These are phyloP conservation scores for Cyrtonyx montezumae DNA, from an alignment of 2,113 vertebrate species.

Conservation along the genomic window DNA sequence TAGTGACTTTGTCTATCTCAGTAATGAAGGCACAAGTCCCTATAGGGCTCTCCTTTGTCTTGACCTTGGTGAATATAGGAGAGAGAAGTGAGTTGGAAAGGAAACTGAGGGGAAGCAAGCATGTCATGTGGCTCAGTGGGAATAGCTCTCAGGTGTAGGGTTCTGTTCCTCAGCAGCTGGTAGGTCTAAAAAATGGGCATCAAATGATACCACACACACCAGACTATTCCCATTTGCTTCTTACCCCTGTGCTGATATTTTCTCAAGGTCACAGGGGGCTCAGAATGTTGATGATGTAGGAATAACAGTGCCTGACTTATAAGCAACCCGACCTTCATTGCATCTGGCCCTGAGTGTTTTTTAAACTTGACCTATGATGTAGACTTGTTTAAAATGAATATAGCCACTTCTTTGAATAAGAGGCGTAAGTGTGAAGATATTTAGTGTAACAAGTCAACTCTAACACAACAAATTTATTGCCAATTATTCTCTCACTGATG, in stretches of 20 bases:
- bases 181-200: background rate
- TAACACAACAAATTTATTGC: background rate
- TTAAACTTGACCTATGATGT: background rate
- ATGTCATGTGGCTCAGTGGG: background rate
- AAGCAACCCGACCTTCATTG: background rate
- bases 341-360: background rate
- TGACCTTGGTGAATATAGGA: background rate
- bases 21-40: background rate
- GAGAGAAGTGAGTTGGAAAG: fast-evolving
- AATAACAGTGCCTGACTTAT: background rate
- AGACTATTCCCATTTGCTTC: background rate
- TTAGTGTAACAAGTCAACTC: background rate
- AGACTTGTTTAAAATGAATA: background rate
- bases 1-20: background rate
- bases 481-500: background rate
- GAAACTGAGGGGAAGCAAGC: background rate
- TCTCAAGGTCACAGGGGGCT: background rate
- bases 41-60: background rate
- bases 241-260: background rate
- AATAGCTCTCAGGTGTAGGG: background rate
- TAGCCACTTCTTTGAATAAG: background rate
- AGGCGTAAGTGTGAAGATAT: fast-evolving
- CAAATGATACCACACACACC: background rate
- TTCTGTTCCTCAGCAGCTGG: background rate
- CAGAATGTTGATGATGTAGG: background rate